Conservation (phyloP, 2,888 invertebrate species). For the Lithophane socia region DNA sequence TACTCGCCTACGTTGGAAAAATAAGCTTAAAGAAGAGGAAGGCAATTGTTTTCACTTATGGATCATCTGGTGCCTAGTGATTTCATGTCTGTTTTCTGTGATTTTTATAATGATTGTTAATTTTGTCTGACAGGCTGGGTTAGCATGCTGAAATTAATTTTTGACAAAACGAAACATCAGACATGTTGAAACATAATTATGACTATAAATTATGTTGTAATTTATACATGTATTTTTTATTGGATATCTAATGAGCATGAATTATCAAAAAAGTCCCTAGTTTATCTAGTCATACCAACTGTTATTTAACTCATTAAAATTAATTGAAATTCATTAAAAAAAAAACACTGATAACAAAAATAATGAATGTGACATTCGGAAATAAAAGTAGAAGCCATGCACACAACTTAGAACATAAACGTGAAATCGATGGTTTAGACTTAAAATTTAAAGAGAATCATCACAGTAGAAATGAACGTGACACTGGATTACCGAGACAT, state of each 20-base stretch:
- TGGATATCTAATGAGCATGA: not conserved
- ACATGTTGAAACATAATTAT: not conserved
- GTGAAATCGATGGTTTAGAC: not conserved
- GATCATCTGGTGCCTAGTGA: not conserved
- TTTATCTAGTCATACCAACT: not conserved
- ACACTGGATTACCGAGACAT: slow-evolving; percentile 7
- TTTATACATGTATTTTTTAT: not conserved
- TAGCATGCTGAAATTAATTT: not conserved
- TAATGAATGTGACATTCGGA: slow-evolving; percentile 8
- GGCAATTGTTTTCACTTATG: slow-evolving; percentile 29
- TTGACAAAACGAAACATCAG: not conserved
- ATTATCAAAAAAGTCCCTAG: not conserved
- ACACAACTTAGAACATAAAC: not conserved
- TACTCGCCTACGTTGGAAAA: slow-evolving; percentile 32
- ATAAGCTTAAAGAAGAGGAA: slow-evolving; percentile 41
- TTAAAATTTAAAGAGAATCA: not conserved
- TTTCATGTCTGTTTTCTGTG: not conserved
- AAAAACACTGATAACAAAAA: not conserved
- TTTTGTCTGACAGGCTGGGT: not conserved
- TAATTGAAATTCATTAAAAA: slow-evolving; percentile 3
- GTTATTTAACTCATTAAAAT: slow-evolving; percentile 9
- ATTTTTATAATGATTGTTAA: not conserved
- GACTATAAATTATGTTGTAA: not conserved
- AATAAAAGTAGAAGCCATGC: not conserved
- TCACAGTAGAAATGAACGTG: not conserved